Percentiles rank a stretch among this genome's conserved stretches.
Evolutionary conservation across 2,113 vertebrate genomes (phyloP).

Genomic region (Lasiurus borealis): DNA sequence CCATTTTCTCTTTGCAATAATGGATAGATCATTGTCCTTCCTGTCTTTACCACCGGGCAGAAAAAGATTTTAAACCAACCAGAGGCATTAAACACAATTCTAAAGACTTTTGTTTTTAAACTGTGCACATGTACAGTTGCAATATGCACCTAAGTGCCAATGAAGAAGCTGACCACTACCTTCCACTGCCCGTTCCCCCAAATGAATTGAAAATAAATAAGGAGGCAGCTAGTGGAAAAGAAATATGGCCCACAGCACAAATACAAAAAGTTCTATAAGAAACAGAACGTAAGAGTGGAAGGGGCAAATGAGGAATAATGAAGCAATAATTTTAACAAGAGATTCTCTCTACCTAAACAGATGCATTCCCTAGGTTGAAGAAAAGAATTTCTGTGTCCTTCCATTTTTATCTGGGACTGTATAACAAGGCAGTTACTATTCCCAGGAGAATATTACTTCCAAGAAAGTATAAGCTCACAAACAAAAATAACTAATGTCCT

Average conservation of each 20-base stretch:
- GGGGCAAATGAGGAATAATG: not conserved
- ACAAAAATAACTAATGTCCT: not conserved
- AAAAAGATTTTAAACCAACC: slow-evolving; percentile 15
- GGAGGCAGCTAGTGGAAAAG: not conserved
- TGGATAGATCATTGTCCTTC: not conserved
- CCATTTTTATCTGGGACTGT: not conserved
- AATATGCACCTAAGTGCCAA: not conserved
- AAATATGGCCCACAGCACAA: not conserved
- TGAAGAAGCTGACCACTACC: not conserved
- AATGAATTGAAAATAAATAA: not conserved
- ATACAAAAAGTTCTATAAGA: not conserved
- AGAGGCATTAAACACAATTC: slow-evolving; percentile 4
- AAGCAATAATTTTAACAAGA: slow-evolving; percentile 15
- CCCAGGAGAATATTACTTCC: not conserved
- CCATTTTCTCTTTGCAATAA: not conserved
- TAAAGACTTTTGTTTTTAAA: slow-evolving; percentile 47
- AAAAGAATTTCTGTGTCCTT: not conserved
- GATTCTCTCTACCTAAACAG: not conserved
- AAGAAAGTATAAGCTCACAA: not conserved
- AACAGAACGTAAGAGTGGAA: not conserved
- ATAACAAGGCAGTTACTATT: not conserved
- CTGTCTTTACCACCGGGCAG: not conserved
- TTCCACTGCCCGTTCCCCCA: not conserved
- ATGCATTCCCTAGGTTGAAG: not conserved
- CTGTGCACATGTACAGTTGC: not conserved